Evolutionary conservation across 2,797 vertebrate genomes (phyloP).

Genomic region (Parambassis ranga): DNA sequence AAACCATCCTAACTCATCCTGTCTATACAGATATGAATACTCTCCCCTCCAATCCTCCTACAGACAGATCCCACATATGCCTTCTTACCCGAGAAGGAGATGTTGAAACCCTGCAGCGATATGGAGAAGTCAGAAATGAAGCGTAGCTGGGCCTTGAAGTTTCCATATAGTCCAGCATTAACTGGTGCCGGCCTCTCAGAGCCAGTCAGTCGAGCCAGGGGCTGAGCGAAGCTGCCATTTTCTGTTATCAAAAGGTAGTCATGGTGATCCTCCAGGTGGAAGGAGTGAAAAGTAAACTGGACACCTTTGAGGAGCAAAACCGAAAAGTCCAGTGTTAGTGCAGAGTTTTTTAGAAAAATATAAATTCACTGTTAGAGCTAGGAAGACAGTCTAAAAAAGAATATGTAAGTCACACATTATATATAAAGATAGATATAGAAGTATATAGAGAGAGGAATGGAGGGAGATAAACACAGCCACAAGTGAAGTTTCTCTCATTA

Average conservation of each 20-base stretch:
- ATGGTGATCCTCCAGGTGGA: slow-evolving; percentile 84
- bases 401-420: neutral
- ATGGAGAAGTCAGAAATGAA: slow-evolving; percentile 86
- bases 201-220: slow-evolving; percentile 81
- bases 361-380: neutral
- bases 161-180: slow-evolving; percentile 81
- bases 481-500: too few species aligned
- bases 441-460: too few species aligned
- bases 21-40: neutral
- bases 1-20: neutral
- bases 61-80: slow-evolving; percentile 15
- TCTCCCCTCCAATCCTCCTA: neutral
- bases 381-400: neutral
- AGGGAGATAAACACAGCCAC: too few species aligned
- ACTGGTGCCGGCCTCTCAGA: slow-evolving; percentile 73
- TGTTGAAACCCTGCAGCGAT: slow-evolving; percentile 83
- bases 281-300: slow-evolving; percentile 81
- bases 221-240: slow-evolving; percentile 80
- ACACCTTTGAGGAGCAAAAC: slow-evolving; percentile 71
- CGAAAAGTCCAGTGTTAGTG: neutral
- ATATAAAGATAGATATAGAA: too few species aligned
- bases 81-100: slow-evolving; percentile 78
- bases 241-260: slow-evolving; percentile 85
- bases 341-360: neutral
- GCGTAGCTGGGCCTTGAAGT: slow-evolving; percentile 83